These are phyloP conservation scores for Cardiocondyla obscurior DNA, from an alignment of 1,140 invertebrate species.

Conservation along the genomic window DNA sequence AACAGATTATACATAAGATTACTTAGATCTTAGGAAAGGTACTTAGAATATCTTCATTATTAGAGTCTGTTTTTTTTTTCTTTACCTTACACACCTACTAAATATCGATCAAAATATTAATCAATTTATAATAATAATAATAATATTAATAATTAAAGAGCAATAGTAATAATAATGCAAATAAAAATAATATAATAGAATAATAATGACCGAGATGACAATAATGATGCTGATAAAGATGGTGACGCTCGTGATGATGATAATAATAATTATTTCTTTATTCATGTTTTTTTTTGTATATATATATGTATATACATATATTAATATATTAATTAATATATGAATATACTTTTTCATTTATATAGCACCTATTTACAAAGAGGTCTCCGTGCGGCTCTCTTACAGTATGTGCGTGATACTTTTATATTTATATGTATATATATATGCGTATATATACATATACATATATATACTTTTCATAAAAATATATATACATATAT, in stretches of 20 bases:
- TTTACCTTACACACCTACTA: conserved; percentile 79
- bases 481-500: conserved; percentile 7
- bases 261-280: conserved; percentile 62
- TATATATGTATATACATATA: conserved; percentile 60
- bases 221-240: conserved; percentile 60
- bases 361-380: conserved; percentile 81
- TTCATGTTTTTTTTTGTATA: conserved; percentile 71
- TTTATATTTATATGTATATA: conserved; percentile 3
- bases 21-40: conserved; percentile 73
- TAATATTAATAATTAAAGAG: conserved; percentile 46
- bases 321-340: conserved; percentile 32
- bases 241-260: conserved; percentile 28
- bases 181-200: conserved; percentile 51
- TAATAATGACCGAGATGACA: conserved; percentile 42
- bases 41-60: conserved; percentile 78
- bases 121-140: conserved; percentile 69
- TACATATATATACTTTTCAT: conserved; percentile 17
- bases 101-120: conserved; percentile 76
- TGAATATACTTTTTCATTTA: conserved; percentile 66
- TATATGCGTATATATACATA: neutral
- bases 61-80: conserved; percentile 75
- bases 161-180: conserved; percentile 32
- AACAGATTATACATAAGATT: conserved; percentile 43
- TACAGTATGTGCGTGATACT: conserved; percentile 30
- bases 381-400: conserved; percentile 74